phyloP scores from a whole-genome alignment of 2,888 invertebrate genomes.

The Rotaria macrura region DNA sequence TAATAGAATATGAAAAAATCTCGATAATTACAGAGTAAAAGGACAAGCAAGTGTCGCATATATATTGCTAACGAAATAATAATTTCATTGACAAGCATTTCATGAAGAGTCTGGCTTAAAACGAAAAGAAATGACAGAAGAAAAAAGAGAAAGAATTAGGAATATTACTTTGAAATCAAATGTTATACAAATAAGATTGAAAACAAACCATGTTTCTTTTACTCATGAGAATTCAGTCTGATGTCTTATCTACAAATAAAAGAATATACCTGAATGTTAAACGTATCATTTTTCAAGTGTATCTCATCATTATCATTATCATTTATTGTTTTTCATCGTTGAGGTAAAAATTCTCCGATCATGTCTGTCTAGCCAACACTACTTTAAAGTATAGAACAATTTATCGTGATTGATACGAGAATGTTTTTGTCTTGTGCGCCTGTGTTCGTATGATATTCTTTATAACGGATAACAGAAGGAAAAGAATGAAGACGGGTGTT shows the following conservation, averaged over 20 bases:
- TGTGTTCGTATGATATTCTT: not conserved
- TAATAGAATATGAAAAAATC: not conserved
- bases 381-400: not conserved
- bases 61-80: not conserved
- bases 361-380: not conserved
- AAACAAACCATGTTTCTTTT: not conserved
- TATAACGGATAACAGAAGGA: not conserved
- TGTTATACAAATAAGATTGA: not conserved
- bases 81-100: not conserved
- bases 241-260: not conserved
- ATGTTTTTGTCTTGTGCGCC: not conserved
- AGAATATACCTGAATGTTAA: not conserved
- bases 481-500: not conserved
- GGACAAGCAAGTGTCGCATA: not conserved
- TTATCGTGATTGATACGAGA: not conserved
- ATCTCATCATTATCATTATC: slow-evolving; percentile 8
- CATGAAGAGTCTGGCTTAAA: not conserved
- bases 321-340: not conserved
- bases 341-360: not conserved
- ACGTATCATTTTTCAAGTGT: not conserved
- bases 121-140: not conserved
- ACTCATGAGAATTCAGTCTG: not conserved
- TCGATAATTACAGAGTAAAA: not conserved
- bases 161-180: not conserved
- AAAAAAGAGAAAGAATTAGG: not conserved